These are phyloP conservation scores for Rhorus exstirpatorius DNA, from an alignment of 2,888 invertebrate species.

Conservation along the genomic window DNA sequence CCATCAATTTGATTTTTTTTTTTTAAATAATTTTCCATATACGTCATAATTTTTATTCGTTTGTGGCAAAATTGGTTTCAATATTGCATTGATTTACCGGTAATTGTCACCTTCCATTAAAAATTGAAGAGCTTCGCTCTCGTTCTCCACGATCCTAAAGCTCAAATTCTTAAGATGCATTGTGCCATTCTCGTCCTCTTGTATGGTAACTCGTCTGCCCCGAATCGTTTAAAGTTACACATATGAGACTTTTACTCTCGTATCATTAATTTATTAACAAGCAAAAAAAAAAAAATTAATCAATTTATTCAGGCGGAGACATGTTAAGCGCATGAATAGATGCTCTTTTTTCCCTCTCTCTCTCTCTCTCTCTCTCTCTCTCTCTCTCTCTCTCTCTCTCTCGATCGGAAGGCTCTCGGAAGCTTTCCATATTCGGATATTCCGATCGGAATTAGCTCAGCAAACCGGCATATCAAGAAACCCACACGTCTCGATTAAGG, in stretches of 20 bases:
- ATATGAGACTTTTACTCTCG: conserved; percentile 3
- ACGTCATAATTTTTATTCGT: no score
- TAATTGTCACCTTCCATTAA: conserved; percentile 87
- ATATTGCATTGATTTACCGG: no score
- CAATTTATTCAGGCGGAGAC: neutral
- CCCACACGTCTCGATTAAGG: conserved; percentile 36
- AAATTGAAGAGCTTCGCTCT: conserved; percentile 87
- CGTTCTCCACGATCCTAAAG: conserved; percentile 85
- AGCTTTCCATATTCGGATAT: conserved; percentile 57
- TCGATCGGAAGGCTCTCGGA: conserved; percentile 23
- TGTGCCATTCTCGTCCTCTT: conserved; percentile 86
- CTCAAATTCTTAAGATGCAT: conserved; percentile 86
- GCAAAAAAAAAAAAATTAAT: conserved; percentile 19
- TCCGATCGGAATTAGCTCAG: conserved; percentile 55
- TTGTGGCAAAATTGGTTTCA: no score
- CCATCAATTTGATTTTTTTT: no score
- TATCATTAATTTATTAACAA: conserved; percentile 2
- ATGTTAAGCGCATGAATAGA: no score
- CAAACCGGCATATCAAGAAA: conserved; percentile 62
- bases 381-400: no score
- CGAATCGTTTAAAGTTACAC: neutral
- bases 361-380: no score
- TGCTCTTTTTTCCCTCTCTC: no score
- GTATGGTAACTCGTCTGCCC: conserved; percentile 85
- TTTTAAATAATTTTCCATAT: no score